Percentiles rank a stretch among this genome's conserved stretches.
Evolutionary conservation across 2,113 vertebrate genomes (phyloP).

Genomic region (Anseranas semipalmata): DNA sequence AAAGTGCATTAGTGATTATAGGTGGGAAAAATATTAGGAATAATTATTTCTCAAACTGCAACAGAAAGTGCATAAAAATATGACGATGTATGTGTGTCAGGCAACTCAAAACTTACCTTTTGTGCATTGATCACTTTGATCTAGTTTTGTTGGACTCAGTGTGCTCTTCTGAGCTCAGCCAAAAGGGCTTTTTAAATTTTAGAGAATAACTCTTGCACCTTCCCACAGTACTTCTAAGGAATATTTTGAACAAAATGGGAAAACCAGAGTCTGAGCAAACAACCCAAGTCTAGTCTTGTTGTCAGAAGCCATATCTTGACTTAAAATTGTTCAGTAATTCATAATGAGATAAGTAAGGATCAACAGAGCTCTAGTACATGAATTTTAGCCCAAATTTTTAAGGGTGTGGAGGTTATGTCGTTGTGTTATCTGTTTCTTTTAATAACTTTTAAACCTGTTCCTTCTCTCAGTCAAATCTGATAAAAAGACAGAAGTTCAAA

Average conservation of each 20-base stretch:
- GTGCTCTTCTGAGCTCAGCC: neutral
- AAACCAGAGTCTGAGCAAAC: neutral
- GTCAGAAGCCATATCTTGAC: neutral
- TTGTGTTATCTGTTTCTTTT: neutral
- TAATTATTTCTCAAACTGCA: neutral
- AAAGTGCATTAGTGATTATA: neutral
- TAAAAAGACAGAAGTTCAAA: conserved; percentile 19
- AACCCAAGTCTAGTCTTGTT: neutral
- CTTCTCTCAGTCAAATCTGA: conserved; percentile 2
- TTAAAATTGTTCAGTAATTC: neutral
- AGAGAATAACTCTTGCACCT: neutral
- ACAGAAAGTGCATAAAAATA: neutral
- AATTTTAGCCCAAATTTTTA: conserved; percentile 18
- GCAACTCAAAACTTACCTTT: neutral
- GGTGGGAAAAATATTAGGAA: neutral
- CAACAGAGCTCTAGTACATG: neutral
- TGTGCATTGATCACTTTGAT: neutral
- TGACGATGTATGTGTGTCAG: neutral
- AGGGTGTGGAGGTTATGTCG: neutral
- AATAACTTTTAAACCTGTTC: conserved; percentile 13
- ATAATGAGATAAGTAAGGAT: neutral
- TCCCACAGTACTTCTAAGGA: neutral
- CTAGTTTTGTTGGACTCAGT: neutral
- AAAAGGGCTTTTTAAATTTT: neutral
- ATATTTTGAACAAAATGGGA: neutral